Conservation (phyloP, 2,797 vertebrate genomes). For the Philypnodon macrostomus region DNA sequence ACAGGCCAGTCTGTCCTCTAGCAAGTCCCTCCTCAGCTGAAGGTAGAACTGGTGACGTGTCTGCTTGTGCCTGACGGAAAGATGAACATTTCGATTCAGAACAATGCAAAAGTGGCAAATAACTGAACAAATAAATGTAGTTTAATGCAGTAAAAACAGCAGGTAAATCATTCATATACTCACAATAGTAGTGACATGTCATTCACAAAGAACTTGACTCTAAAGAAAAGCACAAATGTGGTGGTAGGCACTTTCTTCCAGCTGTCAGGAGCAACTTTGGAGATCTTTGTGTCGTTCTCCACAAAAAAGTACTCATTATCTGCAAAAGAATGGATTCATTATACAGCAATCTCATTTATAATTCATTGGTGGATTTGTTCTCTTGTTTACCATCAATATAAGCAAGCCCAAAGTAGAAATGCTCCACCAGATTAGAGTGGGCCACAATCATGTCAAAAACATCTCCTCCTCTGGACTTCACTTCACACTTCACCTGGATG, state of each 20-base stretch:
- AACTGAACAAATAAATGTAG: background rate
- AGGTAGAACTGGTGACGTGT: slow-evolving; percentile 90
- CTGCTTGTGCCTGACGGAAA: slow-evolving; percentile 76
- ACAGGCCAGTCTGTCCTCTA: slow-evolving; percentile 84
- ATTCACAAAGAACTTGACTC: slow-evolving; percentile 87
- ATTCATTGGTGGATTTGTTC: background rate
- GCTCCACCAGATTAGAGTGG: slow-evolving; percentile 82
- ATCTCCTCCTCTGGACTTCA: slow-evolving; percentile 81
- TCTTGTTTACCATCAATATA: slow-evolving; percentile 79
- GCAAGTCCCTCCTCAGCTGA: slow-evolving; percentile 87
- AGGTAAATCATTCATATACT: too few species aligned
- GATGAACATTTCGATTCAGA: accelerated
- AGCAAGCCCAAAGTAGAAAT: slow-evolving; percentile 90
- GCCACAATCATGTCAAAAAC: slow-evolving; percentile 84
- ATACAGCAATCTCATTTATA: too few species aligned
- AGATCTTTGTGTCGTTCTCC: slow-evolving; percentile 85
- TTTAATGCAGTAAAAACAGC: too few species aligned
- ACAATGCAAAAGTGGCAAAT: background rate
- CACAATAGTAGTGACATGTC: slow-evolving; percentile 82
- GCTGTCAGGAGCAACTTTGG: slow-evolving; percentile 85
- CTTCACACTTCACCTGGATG: slow-evolving; percentile 86
- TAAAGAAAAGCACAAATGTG: slow-evolving; percentile 83
- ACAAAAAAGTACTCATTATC: slow-evolving; percentile 91
- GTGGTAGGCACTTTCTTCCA: slow-evolving; percentile 85
- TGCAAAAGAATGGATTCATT: slow-evolving; percentile 39